Conservation (phyloP, 1,140 invertebrate genomes). For the Carcinoscorpius rotundicauda region DNA sequence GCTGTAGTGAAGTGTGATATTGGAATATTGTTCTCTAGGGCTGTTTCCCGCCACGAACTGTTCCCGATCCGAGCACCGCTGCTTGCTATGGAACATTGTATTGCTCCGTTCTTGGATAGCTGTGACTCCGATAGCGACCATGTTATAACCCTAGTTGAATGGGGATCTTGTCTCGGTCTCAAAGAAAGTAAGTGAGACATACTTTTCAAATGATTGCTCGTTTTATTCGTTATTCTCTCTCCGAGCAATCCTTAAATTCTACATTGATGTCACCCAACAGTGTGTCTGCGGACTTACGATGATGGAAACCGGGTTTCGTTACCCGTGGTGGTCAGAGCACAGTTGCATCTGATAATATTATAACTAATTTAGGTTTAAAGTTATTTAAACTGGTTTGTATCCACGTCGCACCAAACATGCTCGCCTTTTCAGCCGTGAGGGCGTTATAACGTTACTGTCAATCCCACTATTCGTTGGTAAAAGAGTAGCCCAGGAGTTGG, state of each 20-base stretch:
- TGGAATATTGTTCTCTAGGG: constrained; percentile 26
- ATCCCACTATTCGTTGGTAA: no score
- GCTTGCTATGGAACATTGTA: constrained; percentile 85
- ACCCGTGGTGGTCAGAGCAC: background rate
- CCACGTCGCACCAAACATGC: no score
- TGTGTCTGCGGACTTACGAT: background rate
- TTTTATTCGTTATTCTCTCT: background rate
- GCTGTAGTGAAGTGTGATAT: no score
- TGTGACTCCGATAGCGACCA: constrained; percentile 80
- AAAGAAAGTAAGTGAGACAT: constrained; percentile 43
- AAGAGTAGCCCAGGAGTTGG: no score
- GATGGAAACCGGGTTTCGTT: no score
- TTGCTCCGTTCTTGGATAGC: constrained; percentile 79
- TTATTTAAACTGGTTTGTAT: no score
- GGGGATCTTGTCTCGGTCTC: constrained; percentile 79
- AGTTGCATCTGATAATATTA: background rate
- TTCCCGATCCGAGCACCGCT: constrained; percentile 87
- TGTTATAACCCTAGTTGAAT: constrained; percentile 70
- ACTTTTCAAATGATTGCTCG: no score
- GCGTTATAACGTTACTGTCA: no score
- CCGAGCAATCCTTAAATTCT: no score
- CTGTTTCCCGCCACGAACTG: constrained; percentile 81
- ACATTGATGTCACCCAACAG: no score
- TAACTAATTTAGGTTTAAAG: background rate
- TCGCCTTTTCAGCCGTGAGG: no score